phyloP scores from a whole-genome alignment of 2,113 vertebrate genomes.

The Microcebus tavaratra region DNA sequence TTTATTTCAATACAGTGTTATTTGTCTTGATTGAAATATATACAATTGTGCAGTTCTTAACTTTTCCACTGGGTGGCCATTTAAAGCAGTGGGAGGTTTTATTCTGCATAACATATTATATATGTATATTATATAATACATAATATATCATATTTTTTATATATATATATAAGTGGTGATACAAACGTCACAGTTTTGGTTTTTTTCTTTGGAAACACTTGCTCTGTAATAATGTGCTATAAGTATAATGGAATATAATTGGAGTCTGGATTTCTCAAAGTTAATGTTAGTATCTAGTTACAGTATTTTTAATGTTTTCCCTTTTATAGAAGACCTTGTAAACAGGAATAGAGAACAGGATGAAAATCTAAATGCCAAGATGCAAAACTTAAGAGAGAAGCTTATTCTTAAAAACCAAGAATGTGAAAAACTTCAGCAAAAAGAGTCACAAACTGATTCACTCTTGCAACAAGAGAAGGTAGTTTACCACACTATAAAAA shows the following conservation, averaged over 20 bases:
- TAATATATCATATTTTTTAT: too few relatives aligned
- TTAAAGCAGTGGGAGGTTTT: neutral
- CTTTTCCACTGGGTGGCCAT: neutral
- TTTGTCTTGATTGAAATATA: conserved; percentile 15
- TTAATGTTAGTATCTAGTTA: neutral
- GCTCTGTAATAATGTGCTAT: neutral
- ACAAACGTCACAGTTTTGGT: neutral
- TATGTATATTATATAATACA: too few relatives aligned
- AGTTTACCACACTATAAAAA: neutral
- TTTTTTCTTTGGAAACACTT: neutral
- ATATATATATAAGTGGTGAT: neutral
- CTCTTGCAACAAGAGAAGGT: conserved; percentile 92
- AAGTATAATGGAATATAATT: neutral
- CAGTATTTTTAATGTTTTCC: conserved; percentile 12
- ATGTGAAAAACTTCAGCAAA: conserved; percentile 84
- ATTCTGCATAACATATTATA: neutral
- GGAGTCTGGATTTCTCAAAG: neutral
- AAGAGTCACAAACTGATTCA: conserved; percentile 78
- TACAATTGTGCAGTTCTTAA: neutral
- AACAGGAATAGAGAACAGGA: conserved; percentile 80
- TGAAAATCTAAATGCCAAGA: conserved; percentile 85
- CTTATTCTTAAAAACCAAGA: conserved; percentile 79
- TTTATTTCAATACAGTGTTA: neutral
- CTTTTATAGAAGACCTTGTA: conserved; percentile 74
- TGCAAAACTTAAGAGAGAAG: conserved; percentile 84